Evolutionary conservation across 2,113 vertebrate species (phyloP).

Genomic region (Odocoileus virginianus): DNA sequence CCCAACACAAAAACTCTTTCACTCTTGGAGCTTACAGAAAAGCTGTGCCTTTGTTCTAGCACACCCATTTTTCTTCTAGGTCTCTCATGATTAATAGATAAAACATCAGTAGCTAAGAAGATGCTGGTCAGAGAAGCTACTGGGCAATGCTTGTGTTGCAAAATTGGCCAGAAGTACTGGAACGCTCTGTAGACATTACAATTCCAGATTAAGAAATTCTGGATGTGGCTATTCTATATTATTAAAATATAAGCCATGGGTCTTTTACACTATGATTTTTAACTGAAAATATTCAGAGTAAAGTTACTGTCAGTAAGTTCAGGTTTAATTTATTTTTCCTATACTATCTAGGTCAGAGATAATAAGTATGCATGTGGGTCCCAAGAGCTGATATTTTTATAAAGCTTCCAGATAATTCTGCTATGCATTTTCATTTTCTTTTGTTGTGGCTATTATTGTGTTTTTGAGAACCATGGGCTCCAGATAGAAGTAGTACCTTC

Average conservation of each 20-base stretch:
- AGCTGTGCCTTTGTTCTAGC: not conserved
- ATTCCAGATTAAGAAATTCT: not conserved
- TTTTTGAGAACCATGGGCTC: not conserved
- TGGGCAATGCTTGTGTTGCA: not conserved
- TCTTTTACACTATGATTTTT: not conserved
- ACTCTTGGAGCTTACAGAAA: not conserved
- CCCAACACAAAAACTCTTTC: not conserved
- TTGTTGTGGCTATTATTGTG: not conserved
- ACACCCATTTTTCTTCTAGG: not conserved
- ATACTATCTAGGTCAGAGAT: not conserved
- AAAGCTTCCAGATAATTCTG: not conserved
- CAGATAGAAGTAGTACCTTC: not conserved
- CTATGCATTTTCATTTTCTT: not conserved
- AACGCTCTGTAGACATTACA: not conserved
- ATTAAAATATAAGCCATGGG: not conserved
- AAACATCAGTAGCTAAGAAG: not conserved
- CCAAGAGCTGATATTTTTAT: not conserved
- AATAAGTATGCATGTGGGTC: fast-evolving
- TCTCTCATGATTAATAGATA: not conserved
- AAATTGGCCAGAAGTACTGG: not conserved
- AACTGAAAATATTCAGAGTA: not conserved
- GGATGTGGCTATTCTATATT: not conserved
- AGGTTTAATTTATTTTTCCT: not conserved
- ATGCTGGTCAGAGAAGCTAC: not conserved
- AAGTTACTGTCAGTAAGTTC: not conserved